Evolutionary conservation across 2,113 vertebrate genomes (phyloP).

Genomic region (Paradisaea rubra): DNA sequence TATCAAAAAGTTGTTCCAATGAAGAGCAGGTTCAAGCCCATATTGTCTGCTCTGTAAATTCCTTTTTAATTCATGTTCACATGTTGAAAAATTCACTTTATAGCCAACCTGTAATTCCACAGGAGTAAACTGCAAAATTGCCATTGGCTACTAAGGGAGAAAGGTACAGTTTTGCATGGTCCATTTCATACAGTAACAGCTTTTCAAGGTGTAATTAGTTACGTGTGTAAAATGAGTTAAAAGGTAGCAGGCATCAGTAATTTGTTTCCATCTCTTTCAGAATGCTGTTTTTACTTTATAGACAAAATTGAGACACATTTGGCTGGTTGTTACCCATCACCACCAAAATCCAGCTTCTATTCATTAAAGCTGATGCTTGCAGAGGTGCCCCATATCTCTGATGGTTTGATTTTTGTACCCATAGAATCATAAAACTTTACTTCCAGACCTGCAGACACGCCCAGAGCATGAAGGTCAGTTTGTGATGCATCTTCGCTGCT

Average conservation of each 20-base stretch:
- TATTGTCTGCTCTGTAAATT: background rate
- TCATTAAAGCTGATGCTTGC: background rate
- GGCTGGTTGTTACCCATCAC: background rate
- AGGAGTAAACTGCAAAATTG: background rate
- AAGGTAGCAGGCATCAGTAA: background rate
- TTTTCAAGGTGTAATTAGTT: background rate
- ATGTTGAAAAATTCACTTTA: background rate
- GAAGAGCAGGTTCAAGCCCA: background rate
- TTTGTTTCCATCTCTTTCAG: background rate
- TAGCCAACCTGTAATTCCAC: background rate
- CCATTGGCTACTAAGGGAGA: background rate
- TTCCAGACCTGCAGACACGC: background rate
- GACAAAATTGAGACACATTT: background rate
- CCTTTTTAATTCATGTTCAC: background rate
- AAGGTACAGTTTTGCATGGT: background rate
- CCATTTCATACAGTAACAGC: background rate
- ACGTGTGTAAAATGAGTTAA: background rate
- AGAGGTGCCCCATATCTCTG: background rate
- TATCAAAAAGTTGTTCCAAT: background rate
- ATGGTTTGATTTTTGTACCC: background rate
- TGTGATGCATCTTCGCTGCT: background rate
- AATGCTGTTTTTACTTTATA: background rate
- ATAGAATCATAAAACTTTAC: background rate
- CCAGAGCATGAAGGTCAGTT: background rate
- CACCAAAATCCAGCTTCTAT: background rate